Percentiles rank a stretch among this genome's conserved stretches.
These are phyloP conservation scores for Aporophyla nigra DNA, from an alignment of 2,888 invertebrate species.

Conservation along the genomic window DNA sequence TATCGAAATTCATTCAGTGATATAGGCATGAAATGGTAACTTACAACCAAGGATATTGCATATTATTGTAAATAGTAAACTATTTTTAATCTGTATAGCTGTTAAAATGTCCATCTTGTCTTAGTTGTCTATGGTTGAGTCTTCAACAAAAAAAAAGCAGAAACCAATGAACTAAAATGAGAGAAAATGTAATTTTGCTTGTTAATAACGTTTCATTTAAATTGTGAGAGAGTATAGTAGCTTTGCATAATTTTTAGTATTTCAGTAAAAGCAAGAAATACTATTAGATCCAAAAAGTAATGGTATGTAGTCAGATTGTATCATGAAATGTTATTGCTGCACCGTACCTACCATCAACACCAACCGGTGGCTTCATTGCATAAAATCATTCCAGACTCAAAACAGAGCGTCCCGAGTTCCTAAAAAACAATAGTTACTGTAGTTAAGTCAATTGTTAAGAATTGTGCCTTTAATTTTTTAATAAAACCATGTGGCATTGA, in stretches of 20 bases:
- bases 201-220: slow-evolving; percentile 68
- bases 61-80: not conserved
- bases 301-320: slow-evolving; percentile 77
- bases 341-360: slow-evolving; percentile 69
- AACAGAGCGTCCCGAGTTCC: slow-evolving; percentile 24
- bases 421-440: slow-evolving; percentile 6
- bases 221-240: slow-evolving; percentile 71
- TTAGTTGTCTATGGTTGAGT: slow-evolving; percentile 48
- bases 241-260: slow-evolving; percentile 60
- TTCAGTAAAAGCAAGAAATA: slow-evolving; percentile 66
- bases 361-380: slow-evolving; percentile 82
- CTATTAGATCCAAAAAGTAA: slow-evolving; percentile 74
- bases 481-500: slow-evolving; percentile 81
- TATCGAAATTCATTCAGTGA: no score
- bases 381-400: slow-evolving; percentile 28
- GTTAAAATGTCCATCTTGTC: slow-evolving; percentile 16
- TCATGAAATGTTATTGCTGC: slow-evolving; percentile 69
- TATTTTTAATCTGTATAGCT: slow-evolving; percentile 29
- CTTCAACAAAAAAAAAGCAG: slow-evolving; percentile 60
- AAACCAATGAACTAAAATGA: slow-evolving; percentile 71
- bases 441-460: slow-evolving; percentile 11
- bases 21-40: no score
- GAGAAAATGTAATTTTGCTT: slow-evolving; percentile 72
- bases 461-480: slow-evolving; percentile 29
- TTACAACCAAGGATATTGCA: no score